Evolutionary conservation across 2,797 vertebrate species (phyloP).

Genomic region (Rallus crepitans): DNA sequence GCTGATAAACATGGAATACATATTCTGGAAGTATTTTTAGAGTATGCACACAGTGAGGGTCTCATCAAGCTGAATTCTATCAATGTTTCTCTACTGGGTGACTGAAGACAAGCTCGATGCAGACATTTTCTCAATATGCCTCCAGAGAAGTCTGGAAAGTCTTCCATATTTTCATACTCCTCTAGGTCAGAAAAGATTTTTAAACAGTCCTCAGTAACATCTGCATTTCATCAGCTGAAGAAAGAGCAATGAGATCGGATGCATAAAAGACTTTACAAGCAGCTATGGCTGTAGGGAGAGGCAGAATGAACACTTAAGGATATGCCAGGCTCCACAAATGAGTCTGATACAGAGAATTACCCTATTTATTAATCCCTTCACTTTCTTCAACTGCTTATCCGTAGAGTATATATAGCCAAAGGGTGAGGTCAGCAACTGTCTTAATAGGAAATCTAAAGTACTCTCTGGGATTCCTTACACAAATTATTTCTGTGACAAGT

Average conservation of each 20-base stretch:
- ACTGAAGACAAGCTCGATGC: not conserved
- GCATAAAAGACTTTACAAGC: not conserved
- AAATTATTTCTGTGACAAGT: not conserved
- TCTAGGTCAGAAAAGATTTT: not conserved
- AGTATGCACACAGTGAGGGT: not conserved
- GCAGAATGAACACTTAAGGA: not conserved
- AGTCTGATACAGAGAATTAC: not conserved
- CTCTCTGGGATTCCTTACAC: not conserved
- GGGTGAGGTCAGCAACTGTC: not conserved
- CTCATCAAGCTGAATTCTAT: not conserved
- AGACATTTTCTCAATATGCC: not conserved
- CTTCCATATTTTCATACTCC: not conserved
- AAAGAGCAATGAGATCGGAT: not conserved
- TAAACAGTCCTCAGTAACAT: not conserved
- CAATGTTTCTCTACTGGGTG: not conserved
- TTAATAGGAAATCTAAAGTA: not conserved
- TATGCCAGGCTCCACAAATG: not conserved
- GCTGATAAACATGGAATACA: not conserved
- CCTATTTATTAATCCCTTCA: not conserved
- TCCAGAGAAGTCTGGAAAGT: not conserved
- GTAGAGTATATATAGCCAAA: not conserved
- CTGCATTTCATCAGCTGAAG: not conserved
- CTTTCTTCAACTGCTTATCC: not conserved
- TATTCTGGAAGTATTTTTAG: not conserved
- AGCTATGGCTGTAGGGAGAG: not conserved